Conservation (phyloP, 2,113 vertebrate genomes). For the Haemorhous mexicanus region DNA sequence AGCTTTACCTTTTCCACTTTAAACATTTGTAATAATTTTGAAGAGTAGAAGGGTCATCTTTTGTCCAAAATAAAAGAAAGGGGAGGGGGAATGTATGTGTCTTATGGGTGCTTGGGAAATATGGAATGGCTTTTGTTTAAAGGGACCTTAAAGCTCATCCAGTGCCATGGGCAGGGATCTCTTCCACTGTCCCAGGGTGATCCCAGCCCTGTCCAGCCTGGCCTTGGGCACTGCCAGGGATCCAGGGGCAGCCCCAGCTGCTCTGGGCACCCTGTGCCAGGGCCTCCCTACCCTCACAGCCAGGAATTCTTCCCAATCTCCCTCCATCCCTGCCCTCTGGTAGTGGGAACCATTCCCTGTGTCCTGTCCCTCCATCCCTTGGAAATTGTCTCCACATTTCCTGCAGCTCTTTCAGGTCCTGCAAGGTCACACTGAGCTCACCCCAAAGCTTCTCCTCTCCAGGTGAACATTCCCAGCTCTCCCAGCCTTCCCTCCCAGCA, state of each 20-base stretch:
- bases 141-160: neutral
- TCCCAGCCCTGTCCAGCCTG: neutral
- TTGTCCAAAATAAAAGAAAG: neutral
- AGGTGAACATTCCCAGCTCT: neutral
- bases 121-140: neutral
- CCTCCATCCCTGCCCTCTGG: neutral
- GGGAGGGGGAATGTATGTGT: too few species aligned
- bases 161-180: neutral
- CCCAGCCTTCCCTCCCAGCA: neutral
- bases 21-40: neutral
- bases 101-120: neutral
- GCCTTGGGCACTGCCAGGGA: neutral
- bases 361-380: neutral
- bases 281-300: too few species aligned
- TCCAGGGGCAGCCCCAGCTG: neutral
- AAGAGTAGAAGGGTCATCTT: neutral
- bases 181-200: rapidly evolving
- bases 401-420: neutral
- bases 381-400: neutral
- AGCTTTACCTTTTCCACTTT: neutral
- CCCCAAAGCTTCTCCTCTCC: neutral
- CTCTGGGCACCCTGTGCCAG: neutral
- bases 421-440: neutral
- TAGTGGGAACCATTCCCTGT: neutral
- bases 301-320: neutral